These are phyloP conservation scores for Penaeus japonicus DNA, from an alignment of 1,140 invertebrate genomes.

Conservation along the genomic window DNA sequence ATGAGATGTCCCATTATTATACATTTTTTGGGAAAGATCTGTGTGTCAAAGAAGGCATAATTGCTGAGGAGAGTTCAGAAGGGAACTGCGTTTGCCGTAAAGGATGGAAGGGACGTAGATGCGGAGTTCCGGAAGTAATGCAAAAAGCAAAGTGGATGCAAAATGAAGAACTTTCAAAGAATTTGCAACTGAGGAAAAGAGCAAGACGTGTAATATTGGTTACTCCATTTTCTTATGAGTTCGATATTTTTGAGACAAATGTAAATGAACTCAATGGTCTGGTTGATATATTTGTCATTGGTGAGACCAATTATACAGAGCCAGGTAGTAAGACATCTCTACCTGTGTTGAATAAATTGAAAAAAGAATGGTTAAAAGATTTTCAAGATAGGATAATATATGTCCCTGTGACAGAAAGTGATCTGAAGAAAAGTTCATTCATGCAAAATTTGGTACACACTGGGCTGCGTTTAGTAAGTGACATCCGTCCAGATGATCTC, in stretches of 20 bases:
- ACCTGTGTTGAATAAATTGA: conserved; percentile 24
- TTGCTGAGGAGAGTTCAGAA: conserved; percentile 13
- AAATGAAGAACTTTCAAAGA: conserved; percentile 24
- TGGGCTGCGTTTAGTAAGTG: conserved; percentile 38
- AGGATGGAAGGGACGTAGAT: conserved; percentile 34
- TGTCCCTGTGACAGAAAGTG: conserved; percentile 29
- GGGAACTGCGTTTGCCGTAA: conserved; percentile 21
- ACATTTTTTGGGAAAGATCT: conserved; percentile 21
- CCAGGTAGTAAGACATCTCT: not conserved
- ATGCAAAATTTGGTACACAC: conserved; percentile 31
- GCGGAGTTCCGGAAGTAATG: conserved; percentile 35
- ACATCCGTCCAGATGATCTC: conserved; percentile 47
- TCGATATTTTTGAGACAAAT: conserved; percentile 48
- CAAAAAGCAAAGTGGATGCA: conserved; percentile 27
- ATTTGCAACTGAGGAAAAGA: conserved; percentile 37
- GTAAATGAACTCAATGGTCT: conserved; percentile 24
- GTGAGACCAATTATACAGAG: conserved; percentile 16
- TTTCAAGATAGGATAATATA: conserved; percentile 37
- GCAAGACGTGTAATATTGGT: conserved; percentile 28
- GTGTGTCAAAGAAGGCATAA: conserved; percentile 34
- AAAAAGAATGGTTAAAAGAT: conserved; percentile 43
- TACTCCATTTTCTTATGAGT: conserved; percentile 26
- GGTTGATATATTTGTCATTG: conserved; percentile 43
- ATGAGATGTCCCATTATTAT: conserved; percentile 15
- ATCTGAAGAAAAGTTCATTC: conserved; percentile 18